Conservation (phyloP, 2,797 vertebrate species). For the Phaenicophaeus curvirostris region DNA sequence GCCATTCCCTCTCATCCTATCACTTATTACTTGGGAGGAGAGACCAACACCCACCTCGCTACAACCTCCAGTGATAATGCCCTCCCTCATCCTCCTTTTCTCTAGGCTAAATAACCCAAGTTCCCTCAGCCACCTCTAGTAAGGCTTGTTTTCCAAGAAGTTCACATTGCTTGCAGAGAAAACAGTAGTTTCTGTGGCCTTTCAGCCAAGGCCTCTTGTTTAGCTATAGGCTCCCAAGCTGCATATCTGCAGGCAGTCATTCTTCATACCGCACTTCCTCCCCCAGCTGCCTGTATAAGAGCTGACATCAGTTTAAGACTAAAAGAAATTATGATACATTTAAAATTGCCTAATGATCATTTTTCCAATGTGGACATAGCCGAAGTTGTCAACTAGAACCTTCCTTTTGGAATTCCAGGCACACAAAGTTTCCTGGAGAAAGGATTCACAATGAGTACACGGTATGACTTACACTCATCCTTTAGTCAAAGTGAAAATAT, state of each 20-base stretch:
- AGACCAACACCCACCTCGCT: no score
- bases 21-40: no score
- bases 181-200: not conserved
- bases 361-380: not conserved
- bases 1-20: no score
- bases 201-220: not conserved
- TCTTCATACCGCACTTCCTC: not conserved
- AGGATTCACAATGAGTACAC: not conserved
- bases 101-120: no score
- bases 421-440: not conserved
- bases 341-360: not conserved
- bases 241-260: not conserved
- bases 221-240: not conserved
- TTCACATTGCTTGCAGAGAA: not conserved
- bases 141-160: not conserved
- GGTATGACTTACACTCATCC: not conserved
- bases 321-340: not conserved
- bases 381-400: not conserved
- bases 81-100: no score
- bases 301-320: not conserved
- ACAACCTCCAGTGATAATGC: no score
- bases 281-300: not conserved
- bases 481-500: not conserved
- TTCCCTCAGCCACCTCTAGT: no score
- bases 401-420: not conserved